A percentile compares a stretch with the other conserved stretches of the same genome.
phyloP scores from a whole-genome alignment of 1,140 invertebrate genomes.

The Drosophila triauraria region DNA sequence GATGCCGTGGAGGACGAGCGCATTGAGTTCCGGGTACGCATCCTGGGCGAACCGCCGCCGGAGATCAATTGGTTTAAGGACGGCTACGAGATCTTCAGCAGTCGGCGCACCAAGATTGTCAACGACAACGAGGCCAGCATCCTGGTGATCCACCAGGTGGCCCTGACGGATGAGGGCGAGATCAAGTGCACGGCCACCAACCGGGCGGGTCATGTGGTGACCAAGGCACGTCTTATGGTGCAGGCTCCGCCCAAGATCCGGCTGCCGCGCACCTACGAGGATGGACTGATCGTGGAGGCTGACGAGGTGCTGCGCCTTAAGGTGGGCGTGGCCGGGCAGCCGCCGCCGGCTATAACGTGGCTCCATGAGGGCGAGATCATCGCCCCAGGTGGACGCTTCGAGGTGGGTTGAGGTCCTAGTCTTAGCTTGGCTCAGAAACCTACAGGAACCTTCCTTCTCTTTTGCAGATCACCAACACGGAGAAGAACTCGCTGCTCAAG shows the following conservation, averaged over 20 bases:
- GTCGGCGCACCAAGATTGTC: conserved; percentile 90
- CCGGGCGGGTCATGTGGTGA: conserved; percentile 91
- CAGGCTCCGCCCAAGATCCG: conserved; percentile 93
- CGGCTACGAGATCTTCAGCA: conserved; percentile 93
- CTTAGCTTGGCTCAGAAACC: too few species aligned
- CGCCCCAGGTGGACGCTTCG: conserved; percentile 87
- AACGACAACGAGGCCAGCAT: conserved; percentile 92
- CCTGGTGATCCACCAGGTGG: conserved; percentile 92
- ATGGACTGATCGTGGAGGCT: conserved; percentile 94
- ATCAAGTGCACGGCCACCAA: conserved; percentile 95
- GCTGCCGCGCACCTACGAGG: conserved; percentile 93
- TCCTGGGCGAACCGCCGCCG: conserved; percentile 93
- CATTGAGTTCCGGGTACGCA: conserved; percentile 93
- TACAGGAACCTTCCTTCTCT: too few species aligned
- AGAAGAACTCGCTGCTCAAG: conserved; percentile 90
- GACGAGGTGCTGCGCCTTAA: conserved; percentile 95
- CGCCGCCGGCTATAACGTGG: conserved; percentile 93
- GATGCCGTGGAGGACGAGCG: conserved; percentile 92
- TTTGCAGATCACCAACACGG: conserved; percentile 87
- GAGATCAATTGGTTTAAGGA: conserved; percentile 97
- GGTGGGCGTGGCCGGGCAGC: conserved; percentile 95
- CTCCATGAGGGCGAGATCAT: conserved; percentile 93
- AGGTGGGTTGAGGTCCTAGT: conserved; percentile 65
- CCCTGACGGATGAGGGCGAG: conserved; percentile 93
- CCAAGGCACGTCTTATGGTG: conserved; percentile 89